Base-by-base conservation (phyloP, 2,797 vertebrate genomes). In the Paedocypris micromegethes region DNA sequence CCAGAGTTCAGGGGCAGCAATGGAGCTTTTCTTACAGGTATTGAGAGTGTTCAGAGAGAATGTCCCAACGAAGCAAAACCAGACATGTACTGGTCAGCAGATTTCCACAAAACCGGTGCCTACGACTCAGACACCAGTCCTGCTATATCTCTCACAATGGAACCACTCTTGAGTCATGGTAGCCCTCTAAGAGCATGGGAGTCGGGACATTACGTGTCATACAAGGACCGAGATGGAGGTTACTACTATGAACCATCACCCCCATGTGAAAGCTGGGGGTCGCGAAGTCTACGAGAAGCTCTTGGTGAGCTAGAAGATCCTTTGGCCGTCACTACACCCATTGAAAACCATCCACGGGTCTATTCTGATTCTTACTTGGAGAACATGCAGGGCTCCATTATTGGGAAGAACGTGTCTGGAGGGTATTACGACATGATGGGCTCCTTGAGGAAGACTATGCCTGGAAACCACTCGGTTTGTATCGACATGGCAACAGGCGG, bases 401-500 rank as follows among this genome's bases (percentile, higher is more conserved):
- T 79, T 0, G 78, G 80, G 5, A 84, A 76, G 76, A 86, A 83
- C 0, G 68, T 82, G 5, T 85, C 82, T 0, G 90, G 86, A 3
- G 88, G 89, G 50, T 91, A 92, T 69, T 92, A 90, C 38, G 88
- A 91, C 81, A 91, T 90, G 89, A 90, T 91, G 89, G 90, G 89
- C 5, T 90, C 90, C 8, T 78, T 90, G 54, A 85, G 90, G 74
- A 90, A 89, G 78, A 90, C 88, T 0, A 90, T 92, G 89, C 88
- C 90, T 9, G 83, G 82, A 49, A 83, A 74, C 58, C 88, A 92
- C 74, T 89, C 90, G 0, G 83, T 93, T 75, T 78, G 83, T 0
- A 83, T 92, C 53, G 81, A 92, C 75, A 74, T 91, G 77, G 90
- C 90, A 0, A 82, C 87, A 2, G 89, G 88, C 42, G 85, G 84